Percentiles rank a stretch among this genome's conserved stretches.
phyloP scores from a whole-genome alignment of 1,140 invertebrate species.

The Bilobella aurantiaca region DNA sequence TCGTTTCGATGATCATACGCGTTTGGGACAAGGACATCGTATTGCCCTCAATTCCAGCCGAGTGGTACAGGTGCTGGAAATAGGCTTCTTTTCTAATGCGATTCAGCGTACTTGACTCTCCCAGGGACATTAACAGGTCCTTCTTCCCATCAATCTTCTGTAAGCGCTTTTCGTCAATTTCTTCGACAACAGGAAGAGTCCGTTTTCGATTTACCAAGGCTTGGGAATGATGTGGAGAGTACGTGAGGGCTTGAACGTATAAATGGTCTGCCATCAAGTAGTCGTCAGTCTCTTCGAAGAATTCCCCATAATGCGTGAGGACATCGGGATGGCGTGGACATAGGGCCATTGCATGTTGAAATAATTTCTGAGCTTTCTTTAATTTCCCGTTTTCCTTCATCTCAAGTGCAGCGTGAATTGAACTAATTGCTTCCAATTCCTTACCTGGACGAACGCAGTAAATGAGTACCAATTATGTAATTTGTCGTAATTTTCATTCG shows the following conservation, averaged over 20 bases:
- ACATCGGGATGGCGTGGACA: conserved; percentile 81
- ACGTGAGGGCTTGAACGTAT: conserved; percentile 68
- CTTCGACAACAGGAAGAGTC: conserved; percentile 77
- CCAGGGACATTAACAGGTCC: conserved; percentile 65
- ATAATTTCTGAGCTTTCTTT: conserved; percentile 22
- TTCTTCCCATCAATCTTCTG: conserved; percentile 75
- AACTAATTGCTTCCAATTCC: conserved; percentile 45
- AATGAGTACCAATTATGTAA: background rate
- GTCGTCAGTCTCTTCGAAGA: conserved; percentile 76
- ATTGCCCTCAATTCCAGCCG: conserved; percentile 94
- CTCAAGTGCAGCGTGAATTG: conserved; percentile 18
- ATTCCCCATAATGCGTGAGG: conserved; percentile 84
- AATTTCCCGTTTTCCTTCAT: conserved; percentile 23
- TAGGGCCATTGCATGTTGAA: conserved; percentile 55
- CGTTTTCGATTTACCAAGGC: conserved; percentile 70
- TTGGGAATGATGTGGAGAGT: conserved; percentile 67
- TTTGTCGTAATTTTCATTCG: background rate
- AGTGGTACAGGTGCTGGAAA: conserved; percentile 93
- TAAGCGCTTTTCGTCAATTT: conserved; percentile 70
- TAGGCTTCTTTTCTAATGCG: conserved; percentile 88
- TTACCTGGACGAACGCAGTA: conserved; percentile 14
- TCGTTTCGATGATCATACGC: conserved; percentile 80
- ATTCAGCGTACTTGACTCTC: conserved; percentile 65
- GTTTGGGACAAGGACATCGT: conserved; percentile 91
- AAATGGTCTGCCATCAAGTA: conserved; percentile 80